These are phyloP conservation scores for Diachrysia chrysitis DNA, from an alignment of 2,888 invertebrate genomes.

Conservation along the genomic window DNA sequence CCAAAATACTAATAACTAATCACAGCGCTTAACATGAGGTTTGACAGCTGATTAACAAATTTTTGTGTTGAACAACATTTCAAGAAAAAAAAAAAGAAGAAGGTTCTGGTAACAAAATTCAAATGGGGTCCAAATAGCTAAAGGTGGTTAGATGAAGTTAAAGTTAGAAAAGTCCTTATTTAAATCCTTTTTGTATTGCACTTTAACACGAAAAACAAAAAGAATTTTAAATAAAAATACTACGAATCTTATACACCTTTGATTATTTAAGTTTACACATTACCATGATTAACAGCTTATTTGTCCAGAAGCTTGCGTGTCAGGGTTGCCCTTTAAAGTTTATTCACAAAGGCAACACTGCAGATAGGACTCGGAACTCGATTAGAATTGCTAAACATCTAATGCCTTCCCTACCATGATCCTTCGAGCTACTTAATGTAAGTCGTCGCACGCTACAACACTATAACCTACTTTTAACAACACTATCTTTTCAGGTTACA, in stretches of 20 bases:
- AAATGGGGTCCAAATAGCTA: too few relatives aligned
- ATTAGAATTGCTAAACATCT: constrained; percentile 76
- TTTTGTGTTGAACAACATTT: too few relatives aligned
- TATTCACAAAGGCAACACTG: constrained; percentile 64
- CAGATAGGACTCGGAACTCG: constrained; percentile 62
- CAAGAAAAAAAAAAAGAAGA: too few relatives aligned
- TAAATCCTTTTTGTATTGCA: background rate
- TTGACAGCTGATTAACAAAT: too few relatives aligned
- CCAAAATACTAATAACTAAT: too few relatives aligned
- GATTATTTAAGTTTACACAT: too few relatives aligned
- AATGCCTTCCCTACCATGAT: constrained; percentile 65
- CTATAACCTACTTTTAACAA: constrained; percentile 38
- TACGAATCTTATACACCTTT: too few relatives aligned
- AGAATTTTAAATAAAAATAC: too few relatives aligned
- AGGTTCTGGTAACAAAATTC: too few relatives aligned
- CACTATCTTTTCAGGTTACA: constrained; percentile 39
- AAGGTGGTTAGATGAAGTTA: too few relatives aligned
- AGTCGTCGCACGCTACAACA: constrained; percentile 55
- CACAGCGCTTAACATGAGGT: too few relatives aligned
- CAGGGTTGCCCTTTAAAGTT: constrained; percentile 65
- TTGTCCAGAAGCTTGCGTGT: constrained; percentile 70
- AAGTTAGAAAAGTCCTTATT: too few relatives aligned
- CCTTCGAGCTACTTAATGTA: constrained; percentile 52
- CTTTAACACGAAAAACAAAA: constrained; percentile 12
- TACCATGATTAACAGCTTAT: constrained; percentile 69